Conservation (phyloP, 2,888 invertebrate species). For the Geophilus truncorum region DNA sequence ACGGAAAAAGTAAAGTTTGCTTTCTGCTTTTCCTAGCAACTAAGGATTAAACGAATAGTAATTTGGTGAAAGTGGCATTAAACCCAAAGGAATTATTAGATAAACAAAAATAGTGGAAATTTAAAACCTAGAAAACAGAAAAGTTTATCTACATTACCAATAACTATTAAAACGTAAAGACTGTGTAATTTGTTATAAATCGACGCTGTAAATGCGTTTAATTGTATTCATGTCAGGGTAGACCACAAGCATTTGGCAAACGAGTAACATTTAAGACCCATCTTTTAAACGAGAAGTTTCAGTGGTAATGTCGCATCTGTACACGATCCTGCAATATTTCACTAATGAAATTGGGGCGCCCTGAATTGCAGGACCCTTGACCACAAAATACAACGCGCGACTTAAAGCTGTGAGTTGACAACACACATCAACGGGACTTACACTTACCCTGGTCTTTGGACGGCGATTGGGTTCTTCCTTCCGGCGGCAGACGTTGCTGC, state of each 20-base stretch:
- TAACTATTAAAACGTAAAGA: too few species aligned
- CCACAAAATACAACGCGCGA: neutral
- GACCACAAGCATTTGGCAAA: conserved; percentile 11
- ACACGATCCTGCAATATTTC: neutral
- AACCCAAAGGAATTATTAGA: too few species aligned
- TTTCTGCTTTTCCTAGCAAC: too few species aligned
- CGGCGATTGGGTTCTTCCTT: conserved; percentile 27
- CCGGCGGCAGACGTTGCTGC: conserved; percentile 7
- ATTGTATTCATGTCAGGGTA: neutral
- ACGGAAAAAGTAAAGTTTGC: too few species aligned
- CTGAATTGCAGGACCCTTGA: neutral
- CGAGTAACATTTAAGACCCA: neutral
- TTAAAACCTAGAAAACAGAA: too few species aligned
- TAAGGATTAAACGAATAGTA: too few species aligned
- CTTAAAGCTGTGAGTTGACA: neutral
- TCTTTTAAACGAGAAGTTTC: neutral
- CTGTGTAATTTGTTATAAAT: neutral
- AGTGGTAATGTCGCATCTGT: neutral
- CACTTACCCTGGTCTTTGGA: conserved; percentile 30
- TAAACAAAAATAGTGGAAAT: too few species aligned
- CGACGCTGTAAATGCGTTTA: neutral
- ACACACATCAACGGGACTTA: neutral
- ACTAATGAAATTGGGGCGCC: neutral
- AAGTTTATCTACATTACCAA: too few species aligned
- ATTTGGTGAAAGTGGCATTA: too few species aligned